Percentiles rank a stretch among this genome's conserved stretches.
Conservation (phyloP, 2,888 invertebrate species). For the Norana najaformis region DNA sequence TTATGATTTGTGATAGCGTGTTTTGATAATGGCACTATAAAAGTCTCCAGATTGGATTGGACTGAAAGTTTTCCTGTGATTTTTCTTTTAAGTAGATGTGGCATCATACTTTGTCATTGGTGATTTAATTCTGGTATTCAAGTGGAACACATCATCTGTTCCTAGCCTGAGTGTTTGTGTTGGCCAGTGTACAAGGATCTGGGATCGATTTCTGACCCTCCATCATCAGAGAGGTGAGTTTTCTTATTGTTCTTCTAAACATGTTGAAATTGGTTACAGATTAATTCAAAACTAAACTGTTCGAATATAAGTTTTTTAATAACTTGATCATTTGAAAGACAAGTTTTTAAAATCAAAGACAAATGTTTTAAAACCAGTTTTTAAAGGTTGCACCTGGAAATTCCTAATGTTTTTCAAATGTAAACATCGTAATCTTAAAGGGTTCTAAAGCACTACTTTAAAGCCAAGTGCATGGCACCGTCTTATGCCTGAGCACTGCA, state of each 20-base stretch:
- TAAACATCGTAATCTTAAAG: no score
- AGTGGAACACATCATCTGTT: not conserved
- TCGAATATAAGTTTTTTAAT: no score
- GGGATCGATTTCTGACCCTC: not conserved
- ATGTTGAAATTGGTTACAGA: not conserved
- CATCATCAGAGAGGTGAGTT: slow-evolving; percentile 5
- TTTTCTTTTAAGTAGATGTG: not conserved
- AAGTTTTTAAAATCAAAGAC: no score
- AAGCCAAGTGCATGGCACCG: no score
- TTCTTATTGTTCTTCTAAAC: not conserved
- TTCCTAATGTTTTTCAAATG: no score
- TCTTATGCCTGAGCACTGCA: no score
- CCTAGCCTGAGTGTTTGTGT: slow-evolving; percentile 9
- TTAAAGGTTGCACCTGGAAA: no score
- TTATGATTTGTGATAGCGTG: no score
- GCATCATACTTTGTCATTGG: slow-evolving; percentile 17
- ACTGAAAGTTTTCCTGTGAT: not conserved
- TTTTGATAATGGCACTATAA: no score
- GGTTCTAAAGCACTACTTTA: no score
- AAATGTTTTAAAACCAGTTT: no score
- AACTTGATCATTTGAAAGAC: no score
- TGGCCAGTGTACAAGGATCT: slow-evolving; percentile 25
- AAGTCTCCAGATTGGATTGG: not conserved
- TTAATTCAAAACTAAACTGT: not conserved
- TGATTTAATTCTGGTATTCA: not conserved